Percentiles rank a stretch among this genome's conserved stretches.
These are phyloP conservation scores for Astyanax mexicanus DNA, from an alignment of 2,797 vertebrate species.

Conservation along the genomic window DNA sequence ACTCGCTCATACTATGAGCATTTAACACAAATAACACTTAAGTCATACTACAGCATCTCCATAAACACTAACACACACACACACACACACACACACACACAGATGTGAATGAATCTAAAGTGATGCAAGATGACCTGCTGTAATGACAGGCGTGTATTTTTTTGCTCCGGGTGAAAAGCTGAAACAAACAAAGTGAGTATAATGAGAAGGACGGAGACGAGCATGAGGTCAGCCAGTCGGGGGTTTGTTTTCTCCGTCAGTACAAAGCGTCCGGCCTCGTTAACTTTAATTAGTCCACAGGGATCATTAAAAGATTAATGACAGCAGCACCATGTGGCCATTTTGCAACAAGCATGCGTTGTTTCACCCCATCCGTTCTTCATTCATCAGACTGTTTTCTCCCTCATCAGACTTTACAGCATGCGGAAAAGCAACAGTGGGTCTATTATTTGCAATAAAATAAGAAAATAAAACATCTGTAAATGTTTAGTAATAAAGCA, in stretches of 20 bases:
- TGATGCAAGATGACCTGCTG: slow-evolving; percentile 12
- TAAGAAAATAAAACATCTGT: background rate
- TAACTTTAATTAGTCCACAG: slow-evolving; percentile 28
- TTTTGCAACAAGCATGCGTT: slow-evolving; percentile 18
- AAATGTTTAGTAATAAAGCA: too few species aligned
- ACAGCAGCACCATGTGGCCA: background rate
- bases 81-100: slow-evolving; percentile 14
- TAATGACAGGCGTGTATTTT: background rate
- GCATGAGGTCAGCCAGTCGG: background rate
- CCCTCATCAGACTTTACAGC: slow-evolving; percentile 28
- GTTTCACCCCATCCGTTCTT: slow-evolving; percentile 3
- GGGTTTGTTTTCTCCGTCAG: slow-evolving; percentile 13
- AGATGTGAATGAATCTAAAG: slow-evolving; percentile 30
- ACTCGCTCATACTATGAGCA: background rate
- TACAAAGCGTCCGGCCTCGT: slow-evolving; percentile 19
- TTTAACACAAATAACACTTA: background rate
- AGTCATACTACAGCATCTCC: background rate
- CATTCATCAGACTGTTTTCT: slow-evolving; percentile 21
- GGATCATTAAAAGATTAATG: slow-evolving; percentile 34
- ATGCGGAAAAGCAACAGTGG: background rate
- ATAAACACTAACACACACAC: background rate
- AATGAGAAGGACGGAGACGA: background rate
- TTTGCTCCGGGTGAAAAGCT: background rate
- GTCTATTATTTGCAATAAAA: background rate
- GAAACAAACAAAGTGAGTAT: background rate